Conservation (phyloP, 64 coral and sea anemone species). For the Pachyseris speciosa region DNA sequence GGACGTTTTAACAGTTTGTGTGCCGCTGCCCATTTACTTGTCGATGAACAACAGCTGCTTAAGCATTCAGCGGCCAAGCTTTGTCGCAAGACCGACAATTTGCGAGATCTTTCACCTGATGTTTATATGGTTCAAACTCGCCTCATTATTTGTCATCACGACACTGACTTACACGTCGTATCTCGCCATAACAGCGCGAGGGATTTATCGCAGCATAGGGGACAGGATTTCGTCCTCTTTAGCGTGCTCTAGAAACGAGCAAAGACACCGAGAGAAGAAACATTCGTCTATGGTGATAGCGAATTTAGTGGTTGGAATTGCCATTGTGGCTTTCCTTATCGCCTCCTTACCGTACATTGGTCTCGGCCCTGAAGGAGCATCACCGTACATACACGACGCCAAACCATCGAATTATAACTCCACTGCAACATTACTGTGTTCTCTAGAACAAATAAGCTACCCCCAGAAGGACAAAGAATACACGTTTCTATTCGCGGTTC, state of each 20-base stretch:
- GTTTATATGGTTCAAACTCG: slow-evolving; percentile 86
- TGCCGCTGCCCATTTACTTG: slow-evolving; percentile 79
- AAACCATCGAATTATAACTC: not conserved
- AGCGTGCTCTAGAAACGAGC: slow-evolving; percentile 19
- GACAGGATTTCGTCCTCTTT: slow-evolving; percentile 25
- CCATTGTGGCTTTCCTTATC: slow-evolving; percentile 80
- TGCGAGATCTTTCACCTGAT: slow-evolving; percentile 92
- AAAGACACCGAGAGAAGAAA: slow-evolving; percentile 26
- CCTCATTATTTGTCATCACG: slow-evolving; percentile 80
- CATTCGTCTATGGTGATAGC: slow-evolving; percentile 70
- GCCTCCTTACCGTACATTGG: slow-evolving; percentile 93
- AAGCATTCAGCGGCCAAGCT: not conserved
- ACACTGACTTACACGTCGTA: slow-evolving; percentile 85
- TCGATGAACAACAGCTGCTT: slow-evolving; percentile 30
- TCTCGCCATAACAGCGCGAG: slow-evolving; percentile 64
- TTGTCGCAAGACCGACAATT: slow-evolving; percentile 60
- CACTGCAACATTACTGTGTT: slow-evolving; percentile 51
- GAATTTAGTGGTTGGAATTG: slow-evolving; percentile 87
- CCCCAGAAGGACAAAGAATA: slow-evolving; percentile 83
- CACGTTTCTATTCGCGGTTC: slow-evolving; percentile 87
- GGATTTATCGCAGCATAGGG: slow-evolving; percentile 69
- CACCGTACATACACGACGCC: not conserved
- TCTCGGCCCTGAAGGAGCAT: slow-evolving; percentile 68
- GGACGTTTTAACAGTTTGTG: slow-evolving; percentile 70
- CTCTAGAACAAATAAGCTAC: slow-evolving; percentile 83